Conservation (phyloP, 2,888 invertebrate species). For the Thumatha senex region DNA sequence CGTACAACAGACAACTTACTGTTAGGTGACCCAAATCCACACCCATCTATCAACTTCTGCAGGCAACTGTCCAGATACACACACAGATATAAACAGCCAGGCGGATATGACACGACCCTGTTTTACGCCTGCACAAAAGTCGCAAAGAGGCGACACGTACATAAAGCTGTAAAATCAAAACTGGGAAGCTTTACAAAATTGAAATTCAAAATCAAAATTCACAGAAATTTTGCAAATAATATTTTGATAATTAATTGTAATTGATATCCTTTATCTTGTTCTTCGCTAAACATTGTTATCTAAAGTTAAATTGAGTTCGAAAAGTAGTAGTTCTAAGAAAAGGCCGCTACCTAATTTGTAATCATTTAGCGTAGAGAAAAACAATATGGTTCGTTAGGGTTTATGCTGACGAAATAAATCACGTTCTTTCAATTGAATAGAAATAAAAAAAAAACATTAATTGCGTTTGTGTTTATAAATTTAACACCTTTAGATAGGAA, state of each 20-base stretch:
- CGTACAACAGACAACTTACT: too few species aligned
- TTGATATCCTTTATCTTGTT: background rate
- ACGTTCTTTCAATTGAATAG: constrained; percentile 14
- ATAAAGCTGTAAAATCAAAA: too few species aligned
- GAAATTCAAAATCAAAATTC: too few species aligned
- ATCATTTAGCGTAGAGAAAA: constrained; percentile 25
- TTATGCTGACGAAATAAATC: constrained; percentile 20
- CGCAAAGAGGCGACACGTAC: too few species aligned
- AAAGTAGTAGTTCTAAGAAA: constrained; percentile 22
- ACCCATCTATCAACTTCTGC: too few species aligned
- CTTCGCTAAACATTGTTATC: constrained; percentile 17
- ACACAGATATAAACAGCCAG: too few species aligned
- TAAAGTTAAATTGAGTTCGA: constrained; percentile 30
- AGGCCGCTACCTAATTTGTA: constrained; percentile 25
- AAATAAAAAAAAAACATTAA: constrained; percentile 28
- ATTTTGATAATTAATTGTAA: background rate
- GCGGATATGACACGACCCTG: too few species aligned
- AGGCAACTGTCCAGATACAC: too few species aligned
- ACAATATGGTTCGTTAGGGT: constrained; percentile 34
- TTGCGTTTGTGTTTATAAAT: constrained; percentile 11
- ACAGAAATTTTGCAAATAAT: too few species aligned
- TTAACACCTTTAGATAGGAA: background rate
- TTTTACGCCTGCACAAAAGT: too few species aligned
- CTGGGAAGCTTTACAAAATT: too few species aligned
- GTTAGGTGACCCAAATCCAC: too few species aligned